Percentiles rank a stretch among this genome's conserved stretches.
phyloP scores from a whole-genome alignment of 2,888 invertebrate species.

The Philonicus albiceps region DNA sequence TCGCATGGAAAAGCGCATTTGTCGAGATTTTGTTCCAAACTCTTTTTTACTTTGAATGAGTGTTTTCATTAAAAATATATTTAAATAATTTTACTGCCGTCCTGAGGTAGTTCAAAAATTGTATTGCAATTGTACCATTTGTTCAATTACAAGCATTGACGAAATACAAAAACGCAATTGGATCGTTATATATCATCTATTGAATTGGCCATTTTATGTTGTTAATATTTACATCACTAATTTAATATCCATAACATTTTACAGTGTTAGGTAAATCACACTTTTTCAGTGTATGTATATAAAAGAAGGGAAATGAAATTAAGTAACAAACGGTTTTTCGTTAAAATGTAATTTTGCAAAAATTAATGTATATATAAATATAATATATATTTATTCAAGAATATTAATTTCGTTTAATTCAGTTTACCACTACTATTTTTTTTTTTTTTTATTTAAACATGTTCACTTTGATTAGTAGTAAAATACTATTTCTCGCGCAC shows the following conservation, averaged over 20 bases:
- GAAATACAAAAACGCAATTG: slow-evolving; percentile 6
- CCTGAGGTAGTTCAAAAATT: background rate
- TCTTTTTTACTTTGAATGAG: too few species aligned
- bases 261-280: background rate
- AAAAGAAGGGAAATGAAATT: slow-evolving; percentile 2
- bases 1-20: too few species aligned
- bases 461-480: background rate
- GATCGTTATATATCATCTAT: slow-evolving; percentile 27
- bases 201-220: slow-evolving; percentile 31
- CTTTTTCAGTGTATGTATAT: background rate
- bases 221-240: slow-evolving; percentile 15
- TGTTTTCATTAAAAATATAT: too few species aligned
- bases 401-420: slow-evolving; percentile 5
- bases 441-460: background rate
- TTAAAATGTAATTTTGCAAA: slow-evolving; percentile 29
- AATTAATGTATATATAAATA: slow-evolving; percentile 24
- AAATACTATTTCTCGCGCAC: background rate
- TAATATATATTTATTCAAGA: slow-evolving; percentile 27
- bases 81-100: background rate
- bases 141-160: background rate
- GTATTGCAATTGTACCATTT: background rate
- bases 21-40: too few species aligned
- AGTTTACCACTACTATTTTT: background rate
- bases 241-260: slow-evolving; percentile 27
- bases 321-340: background rate